Base-by-base conservation (phyloP, 2,113 vertebrate genomes). In the Orcinus orca region DNA sequence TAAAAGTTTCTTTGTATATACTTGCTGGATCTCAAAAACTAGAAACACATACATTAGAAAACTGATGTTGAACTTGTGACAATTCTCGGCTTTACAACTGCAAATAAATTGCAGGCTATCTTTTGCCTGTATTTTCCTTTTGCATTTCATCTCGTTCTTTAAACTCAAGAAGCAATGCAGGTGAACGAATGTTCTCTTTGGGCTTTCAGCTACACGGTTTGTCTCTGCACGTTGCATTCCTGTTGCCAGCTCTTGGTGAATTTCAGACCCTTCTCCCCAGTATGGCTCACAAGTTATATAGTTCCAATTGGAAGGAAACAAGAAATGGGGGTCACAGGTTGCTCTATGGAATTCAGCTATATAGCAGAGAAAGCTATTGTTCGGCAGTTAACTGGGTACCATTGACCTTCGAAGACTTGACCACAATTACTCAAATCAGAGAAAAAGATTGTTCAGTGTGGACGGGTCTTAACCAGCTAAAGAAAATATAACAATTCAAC, bases 381-480 rank as follows among this genome's bases (percentile, higher is more conserved):
- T 58, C 15, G 8, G 29, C 36, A 55, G 21, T 29, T n/a, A 68
- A 12, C 11, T 0, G 0, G 4, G 13, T 0, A 0, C 14, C 47
- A 29, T 0, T 10, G 8, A 31, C 21, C 14, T 1, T 10, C 0
- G 38, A 44, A n/a, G 10, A 67, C 29, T 2, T 21, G 2, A n/a
- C 36, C 11, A 10, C 20, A 26, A 17, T 50, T 0, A 1, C 11
- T 2, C 31, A 36, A 55, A 79, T 36, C 20, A 36, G 11, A 23
- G 31, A 20, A 33, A 4, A 18, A 12, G 53, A 17, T 0, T 1
- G 9, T 12, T 0, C 76, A 10, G 0, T 4, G 7, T 15, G n/a
- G 4, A 26, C 1, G 31, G 7, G 26, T 21, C 33, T 36, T 18
- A 12, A 20, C 1, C 55, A 14, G 76, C 15, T 44, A 53, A 0